Conservation (phyloP, 2,797 vertebrate genomes). For the Hoplostethus mediterraneus region DNA sequence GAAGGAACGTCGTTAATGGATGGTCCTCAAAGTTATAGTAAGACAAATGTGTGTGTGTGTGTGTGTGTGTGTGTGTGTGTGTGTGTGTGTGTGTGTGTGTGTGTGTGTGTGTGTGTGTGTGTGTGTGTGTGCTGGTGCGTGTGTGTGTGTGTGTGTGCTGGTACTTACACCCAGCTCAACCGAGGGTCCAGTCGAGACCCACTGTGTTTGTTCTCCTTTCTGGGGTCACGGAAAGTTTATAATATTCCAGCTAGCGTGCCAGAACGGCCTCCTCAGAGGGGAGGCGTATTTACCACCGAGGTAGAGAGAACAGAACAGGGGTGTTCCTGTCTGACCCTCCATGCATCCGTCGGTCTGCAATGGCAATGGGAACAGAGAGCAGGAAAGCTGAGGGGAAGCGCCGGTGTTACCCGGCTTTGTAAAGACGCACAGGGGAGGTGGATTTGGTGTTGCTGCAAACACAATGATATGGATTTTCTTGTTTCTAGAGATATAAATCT, state of each 20-base stretch:
- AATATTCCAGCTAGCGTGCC: constrained; percentile 57
- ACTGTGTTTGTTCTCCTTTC: constrained; percentile 45
- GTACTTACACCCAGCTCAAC: not conserved
- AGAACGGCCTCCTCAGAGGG: constrained; percentile 24
- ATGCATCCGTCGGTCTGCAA: constrained; percentile 12
- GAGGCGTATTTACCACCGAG: constrained; percentile 11
- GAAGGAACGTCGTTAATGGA: too few relatives aligned
- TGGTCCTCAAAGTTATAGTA: too few relatives aligned
- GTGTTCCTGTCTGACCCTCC: constrained; percentile 43
- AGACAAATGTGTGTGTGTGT: not conserved
- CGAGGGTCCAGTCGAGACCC: not conserved
- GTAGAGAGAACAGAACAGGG: constrained; percentile 15
- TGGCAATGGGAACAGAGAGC: constrained; percentile 1
- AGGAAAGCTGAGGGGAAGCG: constrained; percentile 56
- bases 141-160: not conserved
- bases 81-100: not conserved
- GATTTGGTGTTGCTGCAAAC: constrained; percentile 7
- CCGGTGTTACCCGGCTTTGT: constrained; percentile 14
- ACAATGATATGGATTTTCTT: constrained; percentile 41
- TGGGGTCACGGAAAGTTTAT: constrained; percentile 64
- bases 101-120: not conserved
- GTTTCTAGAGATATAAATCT: constrained; percentile 39
- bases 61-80: not conserved
- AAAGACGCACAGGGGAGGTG: constrained; percentile 33
- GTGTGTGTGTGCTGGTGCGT: constrained; percentile 1